Conservation (phyloP, 2,888 invertebrate genomes). For the Xanthostigma xanthostigma region DNA sequence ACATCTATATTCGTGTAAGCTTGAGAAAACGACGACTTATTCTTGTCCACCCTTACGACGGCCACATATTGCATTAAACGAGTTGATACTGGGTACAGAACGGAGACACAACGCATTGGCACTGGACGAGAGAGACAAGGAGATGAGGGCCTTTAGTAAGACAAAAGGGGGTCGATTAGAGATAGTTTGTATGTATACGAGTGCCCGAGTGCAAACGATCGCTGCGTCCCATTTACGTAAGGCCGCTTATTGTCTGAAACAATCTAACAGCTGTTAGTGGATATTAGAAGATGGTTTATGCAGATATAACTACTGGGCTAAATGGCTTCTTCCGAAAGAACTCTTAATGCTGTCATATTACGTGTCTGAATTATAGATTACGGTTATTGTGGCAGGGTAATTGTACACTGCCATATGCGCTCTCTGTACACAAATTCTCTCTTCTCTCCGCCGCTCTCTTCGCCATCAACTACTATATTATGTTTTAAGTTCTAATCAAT, state of each 20-base stretch:
- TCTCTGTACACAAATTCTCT: background rate
- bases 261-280: constrained; percentile 24
- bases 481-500: no score
- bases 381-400: constrained; percentile 26
- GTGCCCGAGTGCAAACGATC: constrained; percentile 5
- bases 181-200: constrained; percentile 27
- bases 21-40: constrained; percentile 4
- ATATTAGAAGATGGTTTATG: constrained; percentile 27
- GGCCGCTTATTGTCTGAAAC: constrained; percentile 20
- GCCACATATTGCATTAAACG: constrained; percentile 18
- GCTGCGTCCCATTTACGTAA: constrained; percentile 13
- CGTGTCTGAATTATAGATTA: constrained; percentile 31
- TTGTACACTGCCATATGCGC: constrained; percentile 28
- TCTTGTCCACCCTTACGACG: constrained; percentile 4
- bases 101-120: background rate
- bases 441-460: no score
- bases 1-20: background rate
- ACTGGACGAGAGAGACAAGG: background rate
- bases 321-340: constrained; percentile 28
- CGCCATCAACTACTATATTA: no score
- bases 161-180: constrained; percentile 26
- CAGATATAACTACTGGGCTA: constrained; percentile 23
- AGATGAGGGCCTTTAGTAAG: constrained; percentile 13
- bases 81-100: constrained; percentile 7
- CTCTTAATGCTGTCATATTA: constrained; percentile 31